Percentiles rank a stretch among this genome's conserved stretches.
Conservation (phyloP, 2,113 vertebrate species). For the Anhinga anhinga region DNA sequence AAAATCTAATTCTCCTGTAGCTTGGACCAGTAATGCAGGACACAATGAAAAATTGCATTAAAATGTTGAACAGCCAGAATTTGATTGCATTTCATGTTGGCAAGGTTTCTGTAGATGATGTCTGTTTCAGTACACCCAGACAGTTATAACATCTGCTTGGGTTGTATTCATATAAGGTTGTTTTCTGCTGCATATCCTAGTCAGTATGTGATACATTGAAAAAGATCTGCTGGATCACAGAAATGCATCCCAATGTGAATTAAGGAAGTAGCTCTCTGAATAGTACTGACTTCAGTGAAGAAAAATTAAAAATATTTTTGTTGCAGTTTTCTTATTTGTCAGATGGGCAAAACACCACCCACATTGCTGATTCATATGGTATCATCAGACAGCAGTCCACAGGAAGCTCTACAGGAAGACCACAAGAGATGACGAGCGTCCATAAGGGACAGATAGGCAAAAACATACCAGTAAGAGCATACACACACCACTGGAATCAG, state of each 20-base stretch:
- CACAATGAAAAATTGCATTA: not conserved
- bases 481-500: not conserved
- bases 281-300: not conserved
- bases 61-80: not conserved
- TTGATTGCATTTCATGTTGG: not conserved
- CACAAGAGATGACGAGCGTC: not conserved
- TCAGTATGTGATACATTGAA: not conserved
- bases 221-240: not conserved
- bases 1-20: not conserved
- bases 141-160: not conserved
- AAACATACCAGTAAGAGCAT: not conserved
- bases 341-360: not conserved
- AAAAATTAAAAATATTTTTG: not conserved
- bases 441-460: slow-evolving; percentile 4
- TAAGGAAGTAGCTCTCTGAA: not conserved
- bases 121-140: not conserved
- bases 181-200: not conserved
- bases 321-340: not conserved
- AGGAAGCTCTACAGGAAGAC: slow-evolving; percentile 54
- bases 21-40: not conserved
- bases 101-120: not conserved
- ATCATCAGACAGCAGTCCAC: slow-evolving; percentile 1
- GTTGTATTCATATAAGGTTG: rapidly evolving
- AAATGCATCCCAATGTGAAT: not conserved
- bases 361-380: slow-evolving; percentile 33